Conservation (phyloP, 2,888 invertebrate species). For the Lasioglossum figueresi region DNA sequence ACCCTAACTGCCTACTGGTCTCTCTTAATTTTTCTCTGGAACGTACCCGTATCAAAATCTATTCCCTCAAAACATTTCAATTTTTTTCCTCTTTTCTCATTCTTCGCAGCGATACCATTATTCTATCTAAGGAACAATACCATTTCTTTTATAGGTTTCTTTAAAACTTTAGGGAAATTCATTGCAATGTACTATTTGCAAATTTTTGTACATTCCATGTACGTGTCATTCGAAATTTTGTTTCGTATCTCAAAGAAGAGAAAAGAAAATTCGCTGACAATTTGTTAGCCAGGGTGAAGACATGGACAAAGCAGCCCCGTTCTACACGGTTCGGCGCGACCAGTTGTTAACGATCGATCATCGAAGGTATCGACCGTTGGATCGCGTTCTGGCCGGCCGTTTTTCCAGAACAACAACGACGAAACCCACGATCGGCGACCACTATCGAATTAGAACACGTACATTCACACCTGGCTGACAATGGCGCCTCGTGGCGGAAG, state of each 20-base stretch:
- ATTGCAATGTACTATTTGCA: too few relatives aligned
- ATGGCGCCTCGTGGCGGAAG: conserved; percentile 24
- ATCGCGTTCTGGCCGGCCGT: neutral
- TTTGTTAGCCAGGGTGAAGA: neutral
- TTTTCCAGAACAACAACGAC: conserved; percentile 5
- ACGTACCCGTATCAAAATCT: neutral
- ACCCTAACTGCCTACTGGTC: neutral
- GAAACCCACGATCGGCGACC: neutral
- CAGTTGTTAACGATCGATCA: neutral
- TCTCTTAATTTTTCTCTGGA: neutral
- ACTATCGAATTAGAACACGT: conserved; percentile 42
- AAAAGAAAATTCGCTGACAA: neutral
- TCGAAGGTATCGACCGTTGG: neutral
- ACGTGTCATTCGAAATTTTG: neutral
- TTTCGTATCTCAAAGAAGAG: neutral
- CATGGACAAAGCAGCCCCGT: neutral
- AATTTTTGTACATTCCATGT: too few relatives aligned
- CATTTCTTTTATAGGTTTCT: neutral
- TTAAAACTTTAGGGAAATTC: neutral
- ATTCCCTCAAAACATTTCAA: neutral
- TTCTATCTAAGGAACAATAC: neutral
- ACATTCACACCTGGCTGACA: conserved; percentile 48
- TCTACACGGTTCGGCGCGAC: neutral
- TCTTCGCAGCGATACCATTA: neutral
- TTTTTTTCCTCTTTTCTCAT: neutral